phyloP scores from a whole-genome alignment of 2,113 vertebrate species.

The Probosciger aterrimus region DNA sequence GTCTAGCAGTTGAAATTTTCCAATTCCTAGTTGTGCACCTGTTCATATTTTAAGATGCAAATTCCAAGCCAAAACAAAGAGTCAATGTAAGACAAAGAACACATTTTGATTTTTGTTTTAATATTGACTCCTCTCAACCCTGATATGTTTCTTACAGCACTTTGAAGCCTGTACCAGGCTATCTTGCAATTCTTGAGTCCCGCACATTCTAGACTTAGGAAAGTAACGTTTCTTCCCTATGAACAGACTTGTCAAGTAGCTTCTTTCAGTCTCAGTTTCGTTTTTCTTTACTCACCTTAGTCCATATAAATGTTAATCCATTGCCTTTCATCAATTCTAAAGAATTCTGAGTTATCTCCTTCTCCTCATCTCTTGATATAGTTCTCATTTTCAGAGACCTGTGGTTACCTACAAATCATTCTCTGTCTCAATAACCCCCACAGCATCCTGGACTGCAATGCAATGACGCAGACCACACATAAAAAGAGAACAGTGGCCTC shows the following conservation, averaged over 20 bases:
- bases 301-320: not conserved
- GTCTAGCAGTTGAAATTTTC: not conserved
- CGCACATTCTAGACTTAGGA: not conserved
- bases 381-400: not conserved
- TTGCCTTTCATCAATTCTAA: not conserved
- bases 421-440: fast-evolving
- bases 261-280: not conserved
- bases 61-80: not conserved
- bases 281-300: not conserved
- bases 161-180: not conserved
- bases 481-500: not conserved
- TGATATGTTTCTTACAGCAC: not conserved
- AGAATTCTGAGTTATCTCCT: not conserved
- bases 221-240: not conserved
- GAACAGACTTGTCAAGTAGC: not conserved
- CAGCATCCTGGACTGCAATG: fast-evolving
- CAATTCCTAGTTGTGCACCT: not conserved
- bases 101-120: not conserved
- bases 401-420: too few species aligned
- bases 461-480: fast-evolving
- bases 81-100: not conserved
- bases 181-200: not conserved
- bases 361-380: not conserved
- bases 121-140: not conserved
- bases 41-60: not conserved